Base-by-base conservation (phyloP, 1,140 invertebrate species). In the Oscheius sp. region DNA sequence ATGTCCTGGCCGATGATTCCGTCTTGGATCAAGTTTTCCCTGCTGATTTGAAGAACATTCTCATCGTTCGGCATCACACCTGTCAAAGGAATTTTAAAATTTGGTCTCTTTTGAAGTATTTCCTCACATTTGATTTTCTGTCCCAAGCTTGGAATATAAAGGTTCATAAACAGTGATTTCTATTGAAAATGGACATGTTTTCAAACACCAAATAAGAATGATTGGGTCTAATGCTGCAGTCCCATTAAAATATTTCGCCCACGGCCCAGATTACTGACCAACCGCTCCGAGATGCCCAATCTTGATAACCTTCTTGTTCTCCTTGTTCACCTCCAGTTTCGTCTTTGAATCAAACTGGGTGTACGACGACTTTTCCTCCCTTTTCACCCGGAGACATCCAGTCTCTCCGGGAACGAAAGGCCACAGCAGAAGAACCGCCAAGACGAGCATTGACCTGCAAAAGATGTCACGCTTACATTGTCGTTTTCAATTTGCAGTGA, bases 11-110 rank as follows among this genome's bases (percentile, higher is more conserved):
- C 79, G 10, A 82, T 62, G n/a, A 82, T 62, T 4, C 80, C 80
- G 35, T 83, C 81, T 52, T 81, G 73, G 46, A 81, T 67, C 28
- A 82, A 45, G 34, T 79, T 49, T 52, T 75, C 59, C 15, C 76
- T 76, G 38, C 77, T 76, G 31, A 82, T 82, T 23, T 82, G 66
- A 38, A 82, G 46, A 46, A 82, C 70, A 28, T 71, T 68, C 3
- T 79, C 79, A 18, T 77, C 81, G 45, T 81, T 81, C 23, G 80
- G 80, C 78, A 82, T 62, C 36, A 68, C 74, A 42, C 69, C 61
- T 32, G 10, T 55, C 7, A 4, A 23, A 55, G 28, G 28, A 55
- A 13, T 13, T n/a, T n/a, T n/a, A n/a, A n/a, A n/a, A n/a, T n/a
- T n/a, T n/a, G n/a, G n/a, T n/a, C n/a, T n/a, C n/a, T n/a, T n/a